Percentiles rank a stretch among this genome's conserved stretches.
Evolutionary conservation across 2,113 vertebrate species (phyloP).

Genomic region (Patagioenas fasciata): DNA sequence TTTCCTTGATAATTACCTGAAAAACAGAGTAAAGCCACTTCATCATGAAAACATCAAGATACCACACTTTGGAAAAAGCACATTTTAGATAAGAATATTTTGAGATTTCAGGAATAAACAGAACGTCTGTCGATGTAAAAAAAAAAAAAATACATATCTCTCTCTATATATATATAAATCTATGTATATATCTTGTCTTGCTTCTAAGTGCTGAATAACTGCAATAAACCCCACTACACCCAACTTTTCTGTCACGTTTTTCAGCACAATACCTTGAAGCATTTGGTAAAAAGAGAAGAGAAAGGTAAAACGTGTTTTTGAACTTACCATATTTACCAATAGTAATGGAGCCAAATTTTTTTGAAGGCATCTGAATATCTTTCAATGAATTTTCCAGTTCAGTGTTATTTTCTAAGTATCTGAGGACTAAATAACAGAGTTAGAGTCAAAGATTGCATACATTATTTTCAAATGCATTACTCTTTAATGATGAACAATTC

Average conservation of each 20-base stretch:
- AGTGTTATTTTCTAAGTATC: conserved; percentile 86
- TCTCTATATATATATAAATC: too few species aligned
- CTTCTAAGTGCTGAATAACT: not conserved
- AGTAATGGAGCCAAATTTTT: conserved; percentile 71
- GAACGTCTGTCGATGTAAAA: not conserved
- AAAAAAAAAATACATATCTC: not conserved
- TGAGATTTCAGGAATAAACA: not conserved
- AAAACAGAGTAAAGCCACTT: not conserved
- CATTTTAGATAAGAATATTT: not conserved
- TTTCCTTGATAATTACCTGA: not conserved
- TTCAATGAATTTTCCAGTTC: conserved; percentile 78
- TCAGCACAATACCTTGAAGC: not conserved
- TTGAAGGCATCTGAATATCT: conserved; percentile 87
- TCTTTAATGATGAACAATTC: not conserved
- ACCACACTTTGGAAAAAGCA: not conserved
- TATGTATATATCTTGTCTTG: not conserved
- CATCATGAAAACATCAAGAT: not conserved
- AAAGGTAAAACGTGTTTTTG: not conserved
- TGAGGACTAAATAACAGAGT: conserved; percentile 73
- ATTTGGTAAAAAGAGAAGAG: not conserved
- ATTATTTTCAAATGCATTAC: not conserved
- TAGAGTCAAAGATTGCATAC: not conserved
- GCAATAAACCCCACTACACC: not conserved
- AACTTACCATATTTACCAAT: conserved; percentile 84
- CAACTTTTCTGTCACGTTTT: not conserved